Evolutionary conservation across 2,888 invertebrate genomes (phyloP), one percentile per base, ranked within the genome.

Genomic region (Caenorhabditis sulstoni): DNA sequence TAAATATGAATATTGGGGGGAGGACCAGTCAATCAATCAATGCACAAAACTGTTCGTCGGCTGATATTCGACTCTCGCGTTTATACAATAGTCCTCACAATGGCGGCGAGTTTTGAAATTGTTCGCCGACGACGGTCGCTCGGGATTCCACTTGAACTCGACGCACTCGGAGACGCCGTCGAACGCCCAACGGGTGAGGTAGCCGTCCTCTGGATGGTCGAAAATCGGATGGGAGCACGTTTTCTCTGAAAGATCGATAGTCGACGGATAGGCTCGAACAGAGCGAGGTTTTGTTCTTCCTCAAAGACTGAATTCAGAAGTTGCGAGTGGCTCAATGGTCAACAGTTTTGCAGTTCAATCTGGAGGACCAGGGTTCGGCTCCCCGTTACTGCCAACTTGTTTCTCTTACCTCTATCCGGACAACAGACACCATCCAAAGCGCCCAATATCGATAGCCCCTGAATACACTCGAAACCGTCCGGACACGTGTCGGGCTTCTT

Each of bases 111-210:
- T 81, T 55, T 68, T 67, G 77, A 87, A 88, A 52, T 85, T 86
- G 77, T 88, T 88, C 2, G 87, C 79, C 1, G 87, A 80, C 14
- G 79, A 80, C 3, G 87, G 82, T 12, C 76, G 37, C 20, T 83
- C 81, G 0, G 88, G 88, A 67, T 88, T 85, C 88, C 88, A 88
- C 47, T 71, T 79, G 73, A 87, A 81, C 39, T 73, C 55, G n/a
- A 82, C 62, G 61, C 88, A 88, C 16, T 78, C 22, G 2, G 66
- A 45, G 11, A 29, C 29, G 29, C 87, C 87, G 59, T 88, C 82
- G 74, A 86, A 88, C 23, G 79, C 85, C 86, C 87, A 88, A 41
- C 88, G 53, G 9, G 70, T 58, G 16, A 88, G 65, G 65, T 79
- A 82, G 29, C 87, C 87, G 20, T 75, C 88, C 16, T 79, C 73